Evolutionary conservation across 1,140 invertebrate species (phyloP).

Genomic region (Drosophila cardini): DNA sequence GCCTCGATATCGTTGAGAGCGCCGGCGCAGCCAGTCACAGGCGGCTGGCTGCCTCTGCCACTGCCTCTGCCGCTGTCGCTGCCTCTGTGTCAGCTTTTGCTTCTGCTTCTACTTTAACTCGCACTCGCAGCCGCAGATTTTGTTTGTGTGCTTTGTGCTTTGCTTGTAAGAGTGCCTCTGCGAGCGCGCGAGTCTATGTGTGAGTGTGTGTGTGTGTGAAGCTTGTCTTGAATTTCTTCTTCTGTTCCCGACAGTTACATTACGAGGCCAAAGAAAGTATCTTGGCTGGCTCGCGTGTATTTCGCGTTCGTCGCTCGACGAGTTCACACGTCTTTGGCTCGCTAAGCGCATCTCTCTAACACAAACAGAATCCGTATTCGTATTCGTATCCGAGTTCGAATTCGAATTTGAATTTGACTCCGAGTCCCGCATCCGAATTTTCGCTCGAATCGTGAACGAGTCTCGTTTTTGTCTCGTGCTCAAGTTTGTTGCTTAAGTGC

Average conservation of each 20-base stretch:
- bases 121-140: constrained; percentile 37
- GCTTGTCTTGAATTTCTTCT: constrained; percentile 57
- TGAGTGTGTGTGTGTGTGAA: constrained; percentile 19
- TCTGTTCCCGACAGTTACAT: constrained; percentile 81
- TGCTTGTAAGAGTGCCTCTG: too few species aligned
- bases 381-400: constrained; percentile 21
- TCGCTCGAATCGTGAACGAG: constrained; percentile 45
- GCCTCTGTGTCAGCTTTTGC: constrained; percentile 3
- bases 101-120: background rate
- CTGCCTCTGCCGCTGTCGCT: constrained; percentile 20
- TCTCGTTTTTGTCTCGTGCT: constrained; percentile 50
- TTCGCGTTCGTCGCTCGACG: constrained; percentile 84
- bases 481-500: constrained; percentile 15
- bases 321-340: constrained; percentile 81
- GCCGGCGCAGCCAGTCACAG: constrained; percentile 47
- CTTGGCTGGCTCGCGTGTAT: constrained; percentile 79
- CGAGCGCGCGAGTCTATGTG: constrained; percentile 1
- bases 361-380: constrained; percentile 29
- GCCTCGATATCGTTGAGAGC: constrained; percentile 44
- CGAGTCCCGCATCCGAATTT: constrained; percentile 31
- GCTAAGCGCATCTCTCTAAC: constrained; percentile 47
- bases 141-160: constrained; percentile 13
- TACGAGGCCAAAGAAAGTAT: constrained; percentile 85
- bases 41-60: constrained; percentile 39
- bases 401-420: constrained; percentile 25